Base-by-base conservation (phyloP, 2,797 vertebrate species). In the Cryptoprocta ferox region DNA sequence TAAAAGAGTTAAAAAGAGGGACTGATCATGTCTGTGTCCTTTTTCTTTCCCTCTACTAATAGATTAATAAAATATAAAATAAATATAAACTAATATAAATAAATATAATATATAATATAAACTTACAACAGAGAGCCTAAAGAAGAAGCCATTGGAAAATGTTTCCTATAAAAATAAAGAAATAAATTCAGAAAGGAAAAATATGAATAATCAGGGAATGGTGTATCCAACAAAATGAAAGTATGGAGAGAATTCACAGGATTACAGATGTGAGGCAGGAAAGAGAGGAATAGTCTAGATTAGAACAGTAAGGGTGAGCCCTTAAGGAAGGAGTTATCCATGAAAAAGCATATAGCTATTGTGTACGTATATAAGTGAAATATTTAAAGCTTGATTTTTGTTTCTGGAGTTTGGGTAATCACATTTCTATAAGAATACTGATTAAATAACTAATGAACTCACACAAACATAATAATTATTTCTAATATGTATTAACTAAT, bases 121-220 rank as follows among this genome's bases (percentile, higher is more conserved):
- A 66, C 18, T 8, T 66, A 35, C 24, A 68, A 63, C 13, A 50
- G 70, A 42, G 2, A 21, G 9, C 39, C 32, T 81, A 42, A 71
- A 70, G 16, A 24, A 2, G 7, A 87, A 39, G 3, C 18, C 78
- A 37, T 18, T 90, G 59, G 81, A 61, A 59, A 8, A 61, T 37
- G 24, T 82, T 12, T 59, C n/a, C 30, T 14, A 73, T 59, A 32
- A 61, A 94, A 85, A 75, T 42, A 68, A 75, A 75, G 19, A 30
- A 91, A 6, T 26, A 63, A 83, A 83, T 42, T 32, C 63, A 80
- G 28, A 93, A 32, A 76, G 32, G 2, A 68, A 88, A 71, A 89
- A 6, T 28, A 71, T 32, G 9, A 63, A 53, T 28, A 19, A 50
- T 37, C 12, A 35, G 39, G 48, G 85, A 53, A 32, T 15, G 85